A percentile compares a stretch with the other conserved stretches of the same genome.
These are phyloP conservation scores for Drosophila sturtevanti DNA, from an alignment of 1,140 invertebrate species.

Conservation along the genomic window DNA sequence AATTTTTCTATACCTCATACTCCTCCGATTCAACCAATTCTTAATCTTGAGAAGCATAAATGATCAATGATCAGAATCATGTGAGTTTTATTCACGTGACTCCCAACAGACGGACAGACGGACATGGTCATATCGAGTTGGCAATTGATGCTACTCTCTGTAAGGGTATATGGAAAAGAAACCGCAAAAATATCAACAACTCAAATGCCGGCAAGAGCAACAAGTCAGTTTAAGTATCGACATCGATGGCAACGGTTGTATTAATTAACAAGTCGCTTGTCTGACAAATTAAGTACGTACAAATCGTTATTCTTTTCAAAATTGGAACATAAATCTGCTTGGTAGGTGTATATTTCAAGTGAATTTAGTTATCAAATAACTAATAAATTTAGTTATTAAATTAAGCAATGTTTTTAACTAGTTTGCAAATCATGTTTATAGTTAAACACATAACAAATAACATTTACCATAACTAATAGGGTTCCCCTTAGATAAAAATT, in stretches of 20 bases:
- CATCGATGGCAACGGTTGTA: slow-evolving; percentile 51
- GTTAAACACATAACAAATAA: background rate
- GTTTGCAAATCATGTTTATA: background rate
- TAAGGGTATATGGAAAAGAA: no score
- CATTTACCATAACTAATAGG: background rate
- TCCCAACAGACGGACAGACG: no score
- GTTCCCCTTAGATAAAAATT: no score
- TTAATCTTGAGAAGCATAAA: no score
- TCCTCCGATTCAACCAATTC: no score
- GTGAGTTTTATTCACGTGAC: no score
- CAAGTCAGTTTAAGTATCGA: slow-evolving; percentile 42
- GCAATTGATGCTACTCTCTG: no score
- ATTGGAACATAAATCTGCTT: background rate
- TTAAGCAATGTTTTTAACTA: background rate
- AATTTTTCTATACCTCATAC: no score
- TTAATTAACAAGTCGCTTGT: background rate
- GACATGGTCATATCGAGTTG: no score
- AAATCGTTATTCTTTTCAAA: background rate
- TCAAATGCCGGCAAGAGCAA: background rate
- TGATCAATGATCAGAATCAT: no score
- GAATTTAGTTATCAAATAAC: background rate
- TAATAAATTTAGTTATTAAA: background rate
- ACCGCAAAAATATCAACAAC: background rate
- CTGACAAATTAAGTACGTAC: background rate
- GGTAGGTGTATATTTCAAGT: background rate